Conservation (phyloP, 2,797 vertebrate species). For the Peromyscus aztecus region DNA sequence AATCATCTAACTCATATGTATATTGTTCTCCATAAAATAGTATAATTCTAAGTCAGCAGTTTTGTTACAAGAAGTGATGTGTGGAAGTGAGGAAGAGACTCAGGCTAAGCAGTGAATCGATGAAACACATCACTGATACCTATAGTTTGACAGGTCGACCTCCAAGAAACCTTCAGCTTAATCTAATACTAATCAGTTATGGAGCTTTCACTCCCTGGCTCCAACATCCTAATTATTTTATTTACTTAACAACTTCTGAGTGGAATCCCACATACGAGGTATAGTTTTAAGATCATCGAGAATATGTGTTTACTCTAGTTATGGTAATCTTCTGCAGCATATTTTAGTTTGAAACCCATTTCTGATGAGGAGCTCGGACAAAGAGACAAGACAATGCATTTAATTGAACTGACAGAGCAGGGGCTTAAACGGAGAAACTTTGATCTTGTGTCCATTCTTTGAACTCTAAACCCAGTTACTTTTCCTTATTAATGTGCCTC, state of each 20-base stretch:
- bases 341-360: conserved; percentile 20
- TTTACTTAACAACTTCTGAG: background rate
- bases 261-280: background rate
- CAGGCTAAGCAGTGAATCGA: background rate
- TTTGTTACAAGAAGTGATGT: background rate
- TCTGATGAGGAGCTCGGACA: background rate
- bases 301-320: conserved; percentile 27
- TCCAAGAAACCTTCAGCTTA: background rate
- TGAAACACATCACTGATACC: background rate
- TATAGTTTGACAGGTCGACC: background rate
- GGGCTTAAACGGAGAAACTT: background rate
- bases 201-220: conserved; percentile 1
- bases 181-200: background rate
- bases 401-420: background rate
- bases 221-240: conserved; percentile 39
- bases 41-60: background rate
- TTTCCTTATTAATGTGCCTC: conserved; percentile 31
- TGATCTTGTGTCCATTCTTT: background rate
- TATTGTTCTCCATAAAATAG: conserved; percentile 28
- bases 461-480: background rate
- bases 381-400: background rate
- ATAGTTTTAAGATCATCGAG: conserved; percentile 25
- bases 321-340: background rate
- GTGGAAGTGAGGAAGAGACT: background rate
- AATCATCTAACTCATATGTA: conserved; percentile 25